A percentile compares a stretch with the other conserved stretches of the same genome.
Conservation (phyloP, 2,797 vertebrate species). For the Labroides dimidiatus region DNA sequence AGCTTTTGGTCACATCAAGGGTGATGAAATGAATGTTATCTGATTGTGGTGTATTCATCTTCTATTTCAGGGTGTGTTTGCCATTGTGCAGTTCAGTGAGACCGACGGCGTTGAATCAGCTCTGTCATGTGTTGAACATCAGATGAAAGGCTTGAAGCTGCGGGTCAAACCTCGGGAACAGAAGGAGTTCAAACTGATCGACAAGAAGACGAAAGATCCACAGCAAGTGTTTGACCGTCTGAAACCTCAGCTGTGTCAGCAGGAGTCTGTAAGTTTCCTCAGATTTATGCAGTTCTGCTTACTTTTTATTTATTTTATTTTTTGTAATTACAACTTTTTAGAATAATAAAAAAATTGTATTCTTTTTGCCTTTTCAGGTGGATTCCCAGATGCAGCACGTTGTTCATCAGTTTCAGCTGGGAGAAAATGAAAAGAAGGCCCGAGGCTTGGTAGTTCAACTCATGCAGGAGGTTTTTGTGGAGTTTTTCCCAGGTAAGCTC, state of each 20-base stretch:
- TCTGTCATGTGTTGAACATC: conserved; percentile 83
- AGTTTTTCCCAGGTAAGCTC: conserved; percentile 92
- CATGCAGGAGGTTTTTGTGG: conserved; percentile 90
- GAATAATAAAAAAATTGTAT: no score
- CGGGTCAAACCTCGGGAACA: conserved; percentile 89
- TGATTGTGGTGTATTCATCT: conserved; percentile 13
- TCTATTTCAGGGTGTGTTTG: conserved; percentile 87
- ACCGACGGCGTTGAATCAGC: conserved; percentile 65
- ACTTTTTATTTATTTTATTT: no score
- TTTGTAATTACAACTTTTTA: no score
- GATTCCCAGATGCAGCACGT: conserved; percentile 87
- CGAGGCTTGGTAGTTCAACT: conserved; percentile 87
- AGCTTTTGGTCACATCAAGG: no score
- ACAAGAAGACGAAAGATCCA: conserved; percentile 77
- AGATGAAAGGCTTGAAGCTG: conserved; percentile 83
- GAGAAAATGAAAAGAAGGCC: conserved; percentile 86
- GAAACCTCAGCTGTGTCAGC: conserved; percentile 80
- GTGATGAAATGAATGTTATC: not conserved
- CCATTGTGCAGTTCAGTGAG: conserved; percentile 90
- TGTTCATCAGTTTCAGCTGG: conserved; percentile 86
- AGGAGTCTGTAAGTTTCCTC: conserved; percentile 79
- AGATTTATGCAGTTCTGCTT: not conserved
- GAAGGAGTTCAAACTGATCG: conserved; percentile 87
- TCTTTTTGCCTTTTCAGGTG: conserved; percentile 73
- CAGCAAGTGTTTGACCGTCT: conserved; percentile 82